Percentiles rank a stretch among this genome's conserved stretches.
Conservation (phyloP, 1,140 invertebrate genomes). For the Pseudomyrmex sp. region DNA sequence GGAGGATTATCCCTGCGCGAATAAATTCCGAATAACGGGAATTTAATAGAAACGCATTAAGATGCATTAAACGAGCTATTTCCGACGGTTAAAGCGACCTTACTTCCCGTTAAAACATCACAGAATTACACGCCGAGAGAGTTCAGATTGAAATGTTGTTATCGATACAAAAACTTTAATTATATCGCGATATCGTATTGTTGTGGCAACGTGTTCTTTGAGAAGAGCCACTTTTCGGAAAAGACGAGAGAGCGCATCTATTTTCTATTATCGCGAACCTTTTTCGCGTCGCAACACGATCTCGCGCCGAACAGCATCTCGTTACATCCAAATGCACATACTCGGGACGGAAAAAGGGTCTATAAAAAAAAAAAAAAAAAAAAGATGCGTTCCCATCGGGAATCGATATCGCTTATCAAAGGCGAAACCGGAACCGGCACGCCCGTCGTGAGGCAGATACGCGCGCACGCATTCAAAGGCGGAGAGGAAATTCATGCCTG, state of each 20-base stretch:
- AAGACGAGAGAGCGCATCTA: not conserved
- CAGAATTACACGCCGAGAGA: not conserved
- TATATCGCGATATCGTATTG: too few relatives aligned
- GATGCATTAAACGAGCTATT: constrained; percentile 12
- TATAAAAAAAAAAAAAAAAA: not conserved
- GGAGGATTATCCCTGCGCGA: not conserved
- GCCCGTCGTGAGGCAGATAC: constrained; percentile 54
- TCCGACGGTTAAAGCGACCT: not conserved
- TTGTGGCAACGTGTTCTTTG: too few relatives aligned
- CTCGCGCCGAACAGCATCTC: constrained; percentile 39
- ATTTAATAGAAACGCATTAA: constrained; percentile 17
- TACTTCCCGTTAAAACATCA: not conserved
- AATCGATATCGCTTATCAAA: constrained; percentile 75
- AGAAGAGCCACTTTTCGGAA: too few relatives aligned
- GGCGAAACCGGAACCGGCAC: constrained; percentile 68
- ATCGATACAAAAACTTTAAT: not conserved
- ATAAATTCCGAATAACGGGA: constrained; percentile 11
- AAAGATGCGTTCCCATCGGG: constrained; percentile 64
- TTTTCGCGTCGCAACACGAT: constrained; percentile 1
- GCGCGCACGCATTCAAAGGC: constrained; percentile 62
- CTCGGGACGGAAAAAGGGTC: constrained; percentile 40
- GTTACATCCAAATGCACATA: constrained; percentile 51
- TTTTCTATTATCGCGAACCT: constrained; percentile 25
- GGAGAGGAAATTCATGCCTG: constrained; percentile 66
- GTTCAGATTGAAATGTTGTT: not conserved